phyloP scores from a whole-genome alignment of 2,113 vertebrate species.

The Leptosomus discolor region DNA sequence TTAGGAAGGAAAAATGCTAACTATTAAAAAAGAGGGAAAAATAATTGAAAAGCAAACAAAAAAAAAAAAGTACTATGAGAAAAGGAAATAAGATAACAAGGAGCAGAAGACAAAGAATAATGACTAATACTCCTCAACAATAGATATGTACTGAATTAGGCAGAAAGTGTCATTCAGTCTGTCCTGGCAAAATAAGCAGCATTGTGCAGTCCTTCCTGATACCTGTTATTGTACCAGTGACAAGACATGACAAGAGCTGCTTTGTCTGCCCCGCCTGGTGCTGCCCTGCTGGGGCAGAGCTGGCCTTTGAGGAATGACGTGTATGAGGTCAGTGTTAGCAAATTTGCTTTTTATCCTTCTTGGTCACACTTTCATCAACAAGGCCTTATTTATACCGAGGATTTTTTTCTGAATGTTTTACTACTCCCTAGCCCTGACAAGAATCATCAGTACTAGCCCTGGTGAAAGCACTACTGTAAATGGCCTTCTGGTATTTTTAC shows the following conservation, averaged over 20 bases:
- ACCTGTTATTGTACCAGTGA: conserved; percentile 11
- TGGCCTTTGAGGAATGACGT: conserved; percentile 7
- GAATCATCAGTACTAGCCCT: not conserved
- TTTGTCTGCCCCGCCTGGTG: conserved; percentile 34
- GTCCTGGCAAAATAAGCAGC: conserved; percentile 4
- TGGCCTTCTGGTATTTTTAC: not conserved
- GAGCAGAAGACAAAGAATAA: not conserved
- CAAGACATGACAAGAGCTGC: conserved; percentile 43
- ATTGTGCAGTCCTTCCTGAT: conserved; percentile 33
- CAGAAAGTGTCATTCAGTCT: conserved; percentile 17
- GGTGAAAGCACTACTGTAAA: not conserved
- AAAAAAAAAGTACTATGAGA: not conserved
- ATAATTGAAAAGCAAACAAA: not conserved
- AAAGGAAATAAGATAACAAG: not conserved
- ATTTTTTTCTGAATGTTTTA: not conserved
- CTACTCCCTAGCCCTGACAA: not conserved
- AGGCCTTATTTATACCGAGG: not conserved
- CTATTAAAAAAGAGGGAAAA: not conserved
- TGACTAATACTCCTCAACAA: not conserved
- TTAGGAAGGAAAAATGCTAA: not conserved
- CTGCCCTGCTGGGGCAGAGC: conserved; percentile 31
- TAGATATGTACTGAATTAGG: not conserved
- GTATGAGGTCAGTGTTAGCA: conserved; percentile 25
- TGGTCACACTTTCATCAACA: conserved; percentile 26
- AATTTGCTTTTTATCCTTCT: conserved; percentile 30